phyloP scores from a whole-genome alignment of 2,888 invertebrate species.

The Pomacea canaliculata region DNA sequence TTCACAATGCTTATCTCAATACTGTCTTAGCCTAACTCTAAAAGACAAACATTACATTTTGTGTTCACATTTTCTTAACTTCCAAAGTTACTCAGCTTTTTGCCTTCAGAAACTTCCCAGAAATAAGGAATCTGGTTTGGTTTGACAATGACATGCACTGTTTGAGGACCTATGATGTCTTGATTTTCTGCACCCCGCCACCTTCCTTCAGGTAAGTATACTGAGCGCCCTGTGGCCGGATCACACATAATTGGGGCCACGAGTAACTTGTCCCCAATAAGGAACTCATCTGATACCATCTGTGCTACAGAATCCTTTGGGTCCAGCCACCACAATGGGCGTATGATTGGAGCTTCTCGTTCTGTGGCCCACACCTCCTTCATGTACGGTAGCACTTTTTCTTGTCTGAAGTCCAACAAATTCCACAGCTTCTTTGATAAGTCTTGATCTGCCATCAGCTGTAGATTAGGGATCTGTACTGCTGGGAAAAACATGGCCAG shows the following conservation, averaged over 20 bases:
- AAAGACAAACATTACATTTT: no score
- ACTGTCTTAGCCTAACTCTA: no score
- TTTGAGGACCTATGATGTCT: constrained; percentile 7
- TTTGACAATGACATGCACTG: constrained; percentile 11
- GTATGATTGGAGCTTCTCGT: constrained; percentile 35
- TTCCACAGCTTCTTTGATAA: constrained; percentile 24
- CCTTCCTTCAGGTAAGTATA: constrained; percentile 36
- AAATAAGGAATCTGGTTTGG: constrained; percentile 26
- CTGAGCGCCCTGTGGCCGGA: constrained; percentile 16
- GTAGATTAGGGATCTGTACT: constrained; percentile 35
- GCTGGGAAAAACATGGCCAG: constrained; percentile 41
- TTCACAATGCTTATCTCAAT: no score
- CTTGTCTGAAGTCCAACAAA: constrained; percentile 17
- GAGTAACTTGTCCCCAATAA: constrained; percentile 36
- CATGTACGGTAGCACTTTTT: constrained; percentile 32
- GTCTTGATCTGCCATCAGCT: constrained; percentile 19
- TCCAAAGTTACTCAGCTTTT: no score
- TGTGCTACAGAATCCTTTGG: constrained; percentile 30
- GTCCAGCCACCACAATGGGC: constrained; percentile 40
- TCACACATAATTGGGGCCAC: constrained; percentile 40
- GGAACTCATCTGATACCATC: constrained; percentile 37
- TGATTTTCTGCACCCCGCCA: constrained; percentile 26
- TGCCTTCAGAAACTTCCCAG: constrained; percentile 17
- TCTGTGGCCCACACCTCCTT: constrained; percentile 24
- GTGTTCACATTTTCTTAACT: no score